Evolutionary conservation across 2,888 invertebrate species (phyloP).

Genomic region (Penaeus monodon): DNA sequence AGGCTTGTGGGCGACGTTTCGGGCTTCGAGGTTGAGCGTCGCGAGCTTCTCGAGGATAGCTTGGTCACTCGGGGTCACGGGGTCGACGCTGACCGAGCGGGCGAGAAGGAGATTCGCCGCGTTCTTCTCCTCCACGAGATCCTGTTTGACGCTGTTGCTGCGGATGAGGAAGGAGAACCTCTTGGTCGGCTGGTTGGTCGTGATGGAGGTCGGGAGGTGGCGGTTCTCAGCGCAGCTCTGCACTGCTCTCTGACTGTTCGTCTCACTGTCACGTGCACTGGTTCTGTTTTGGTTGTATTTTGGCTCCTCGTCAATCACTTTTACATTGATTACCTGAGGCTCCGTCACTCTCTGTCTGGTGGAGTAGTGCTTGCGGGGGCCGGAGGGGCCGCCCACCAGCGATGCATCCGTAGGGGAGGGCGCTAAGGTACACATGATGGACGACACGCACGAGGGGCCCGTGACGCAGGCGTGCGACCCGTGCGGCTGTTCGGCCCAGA

Average conservation of each 20-base stretch:
- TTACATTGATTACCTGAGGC: constrained; percentile 15
- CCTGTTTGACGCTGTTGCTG: constrained; percentile 46
- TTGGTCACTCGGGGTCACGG: constrained; percentile 60
- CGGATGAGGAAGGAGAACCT: constrained; percentile 63
- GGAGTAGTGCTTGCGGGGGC: constrained; percentile 43
- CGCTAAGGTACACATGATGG: constrained; percentile 46
- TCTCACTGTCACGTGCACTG: constrained; percentile 4
- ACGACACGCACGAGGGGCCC: constrained; percentile 29
- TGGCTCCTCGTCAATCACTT: constrained; percentile 38
- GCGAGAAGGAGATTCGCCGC: too few relatives aligned
- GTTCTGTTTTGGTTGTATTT: constrained; percentile 37
- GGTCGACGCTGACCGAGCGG: not conserved
- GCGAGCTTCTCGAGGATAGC: constrained; percentile 63
- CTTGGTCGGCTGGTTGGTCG: constrained; percentile 60
- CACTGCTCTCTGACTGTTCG: constrained; percentile 10
- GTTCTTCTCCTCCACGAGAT: not conserved
- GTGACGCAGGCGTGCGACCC: constrained; percentile 26
- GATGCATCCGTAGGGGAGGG: constrained; percentile 24
- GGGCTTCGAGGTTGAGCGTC: constrained; percentile 52
- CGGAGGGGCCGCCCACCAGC: constrained; percentile 31
- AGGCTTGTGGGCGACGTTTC: constrained; percentile 16
- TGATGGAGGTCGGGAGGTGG: constrained; percentile 40
- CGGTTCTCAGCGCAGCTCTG: not conserved
- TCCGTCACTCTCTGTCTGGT: constrained; percentile 42
- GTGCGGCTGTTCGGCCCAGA: constrained; percentile 42